Evolutionary conservation across 2,797 vertebrate genomes (phyloP), one percentile per base, ranked within the genome.

Genomic region (Phataginus tetradactyla): DNA sequence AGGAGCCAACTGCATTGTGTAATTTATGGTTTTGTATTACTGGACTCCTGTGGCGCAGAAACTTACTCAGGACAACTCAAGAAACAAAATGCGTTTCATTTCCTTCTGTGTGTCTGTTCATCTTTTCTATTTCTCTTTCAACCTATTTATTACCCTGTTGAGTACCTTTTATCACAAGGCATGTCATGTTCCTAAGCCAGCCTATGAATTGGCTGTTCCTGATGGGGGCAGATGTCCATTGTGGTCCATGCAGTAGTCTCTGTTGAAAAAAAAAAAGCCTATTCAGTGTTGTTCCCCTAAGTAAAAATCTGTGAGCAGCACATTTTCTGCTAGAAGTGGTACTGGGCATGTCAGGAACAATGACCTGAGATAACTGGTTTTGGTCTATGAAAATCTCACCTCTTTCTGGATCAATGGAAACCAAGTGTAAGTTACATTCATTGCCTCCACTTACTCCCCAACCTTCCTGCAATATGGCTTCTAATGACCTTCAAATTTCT

Each of bases 401-500:
- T 91, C 57, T 80, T 93, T 93, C 75, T 49, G 23, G 45, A 66
- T 94, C 79, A 55, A 83, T 51, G 79, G 75, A 96, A 92, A 96
- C 92, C 29, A 94, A 92, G 37, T 91, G 23, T 81, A 92, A 95
- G 37, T 93, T 83, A 88, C 72, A 88, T 83, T 94, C 57, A 74
- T 94, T 94, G 83, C 42, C 18, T 92, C 57, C 20, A 66, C 68
- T 95, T 91, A 75, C 75, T 96, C 71, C 27, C 86, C 86, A 95
- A 34, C 42, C 75, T 95, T 96, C 78, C 78, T 86, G n/a, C 37
- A 90, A 0, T 94, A 66, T 85, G 85, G 85, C 55, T 57, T 95
- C 68, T 86, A 88, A 95, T 97, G 81, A 93, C 79, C 51, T 81
- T 87, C 64, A 84, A 93, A 93, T 96, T 93, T 97, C 78, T 89